Conservation (phyloP, 23 tunicate species). For the Trididemnum nubilum region DNA sequence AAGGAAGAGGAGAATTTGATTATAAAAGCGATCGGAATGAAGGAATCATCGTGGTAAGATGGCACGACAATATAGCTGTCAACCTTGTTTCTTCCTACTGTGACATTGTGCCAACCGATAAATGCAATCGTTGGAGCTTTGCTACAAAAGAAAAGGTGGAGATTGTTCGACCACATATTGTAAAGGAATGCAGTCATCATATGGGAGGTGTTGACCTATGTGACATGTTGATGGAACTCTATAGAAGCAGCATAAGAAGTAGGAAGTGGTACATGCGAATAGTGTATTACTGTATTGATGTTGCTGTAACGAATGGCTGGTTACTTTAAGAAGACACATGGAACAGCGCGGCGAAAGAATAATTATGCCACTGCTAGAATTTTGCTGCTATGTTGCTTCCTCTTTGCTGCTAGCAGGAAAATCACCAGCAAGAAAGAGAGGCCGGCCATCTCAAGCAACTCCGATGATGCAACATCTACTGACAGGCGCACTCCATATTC, state of each 20-base stretch:
- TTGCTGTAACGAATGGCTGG: slow-evolving; percentile 11
- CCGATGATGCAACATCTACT: too few relatives aligned
- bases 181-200: slow-evolving; percentile 20
- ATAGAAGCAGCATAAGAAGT: slow-evolving; percentile 29
- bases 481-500: too few relatives aligned
- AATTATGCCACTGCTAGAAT: not conserved
- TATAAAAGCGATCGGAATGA: not conserved
- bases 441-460: slow-evolving; percentile 15
- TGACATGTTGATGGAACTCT: slow-evolving; percentile 39
- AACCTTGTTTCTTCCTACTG: slow-evolving; percentile 18
- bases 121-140: slow-evolving; percentile 30
- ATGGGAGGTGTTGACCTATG: slow-evolving; percentile 39
- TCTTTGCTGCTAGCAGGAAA: slow-evolving; percentile 17
- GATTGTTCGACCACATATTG: slow-evolving; percentile 22
- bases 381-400: slow-evolving; percentile 20
- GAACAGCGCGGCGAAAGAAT: not conserved
- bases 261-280: slow-evolving; percentile 32
- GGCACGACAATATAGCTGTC: slow-evolving; percentile 20
- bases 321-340: too few relatives aligned
- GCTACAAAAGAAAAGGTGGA: slow-evolving; percentile 11
- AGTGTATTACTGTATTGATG: slow-evolving; percentile 30
- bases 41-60: slow-evolving; percentile 8
- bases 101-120: slow-evolving; percentile 8
- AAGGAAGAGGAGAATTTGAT: not conserved
- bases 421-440: not conserved